Evolutionary conservation across 2,888 invertebrate species (phyloP).

Genomic region (Eupithecia subumbrata): DNA sequence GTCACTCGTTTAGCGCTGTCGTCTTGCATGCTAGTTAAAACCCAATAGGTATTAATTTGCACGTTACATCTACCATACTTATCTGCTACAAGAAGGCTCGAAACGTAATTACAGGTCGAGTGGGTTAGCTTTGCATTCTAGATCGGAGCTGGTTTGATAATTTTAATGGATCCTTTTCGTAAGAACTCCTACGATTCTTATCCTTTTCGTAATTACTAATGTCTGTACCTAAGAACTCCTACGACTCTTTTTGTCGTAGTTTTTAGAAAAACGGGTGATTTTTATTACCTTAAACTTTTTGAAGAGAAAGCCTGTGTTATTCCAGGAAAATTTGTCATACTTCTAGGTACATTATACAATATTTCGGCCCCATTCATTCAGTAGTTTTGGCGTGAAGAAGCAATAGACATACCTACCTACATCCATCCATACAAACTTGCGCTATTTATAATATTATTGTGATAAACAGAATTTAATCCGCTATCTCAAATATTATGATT

Average conservation of each 20-base stretch:
- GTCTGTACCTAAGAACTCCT: too few relatives aligned
- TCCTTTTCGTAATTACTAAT: too few relatives aligned
- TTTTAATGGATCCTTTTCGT: background rate
- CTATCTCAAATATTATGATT: slow-evolving; percentile 29
- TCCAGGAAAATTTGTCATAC: background rate
- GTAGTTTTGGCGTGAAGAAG: background rate
- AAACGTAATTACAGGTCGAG: slow-evolving; percentile 11
- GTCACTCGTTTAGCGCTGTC: background rate
- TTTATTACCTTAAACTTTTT: too few relatives aligned
- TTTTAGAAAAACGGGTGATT: too few relatives aligned
- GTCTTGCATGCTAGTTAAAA: slow-evolving; percentile 13
- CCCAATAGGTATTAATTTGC: slow-evolving; percentile 14
- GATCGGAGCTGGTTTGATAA: background rate
- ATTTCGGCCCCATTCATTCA: background rate
- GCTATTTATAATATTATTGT: slow-evolving; percentile 13
- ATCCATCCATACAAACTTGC: background rate
- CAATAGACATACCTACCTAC: background rate
- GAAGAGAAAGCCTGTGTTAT: background rate
- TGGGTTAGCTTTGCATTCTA: slow-evolving; percentile 1
- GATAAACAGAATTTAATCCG: slow-evolving; percentile 21
- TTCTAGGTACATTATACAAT: background rate
- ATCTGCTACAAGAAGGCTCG: background rate
- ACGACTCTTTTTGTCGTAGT: background rate
- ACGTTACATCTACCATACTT: slow-evolving; percentile 12
- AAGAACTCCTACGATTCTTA: too few relatives aligned